Conservation (phyloP, 2,888 invertebrate genomes). For the Tineola bisselliella region DNA sequence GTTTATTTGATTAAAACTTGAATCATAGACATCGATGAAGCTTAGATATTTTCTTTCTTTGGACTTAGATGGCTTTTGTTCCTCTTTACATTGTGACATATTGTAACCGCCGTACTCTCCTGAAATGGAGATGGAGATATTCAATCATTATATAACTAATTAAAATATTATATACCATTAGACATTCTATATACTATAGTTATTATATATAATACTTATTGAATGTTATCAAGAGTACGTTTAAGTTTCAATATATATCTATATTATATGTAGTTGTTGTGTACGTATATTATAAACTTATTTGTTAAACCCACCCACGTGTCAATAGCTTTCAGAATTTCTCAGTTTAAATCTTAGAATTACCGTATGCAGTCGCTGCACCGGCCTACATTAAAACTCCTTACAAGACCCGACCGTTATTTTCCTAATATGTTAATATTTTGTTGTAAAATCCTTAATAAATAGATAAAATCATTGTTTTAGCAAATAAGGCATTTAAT, state of each 20-base stretch:
- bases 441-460: not conserved
- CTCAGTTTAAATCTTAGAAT: not conserved
- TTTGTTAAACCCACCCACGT: not conserved
- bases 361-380: not conserved
- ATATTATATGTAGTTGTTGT: too few species aligned
- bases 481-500: not conserved
- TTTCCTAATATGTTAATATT: not conserved
- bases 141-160: too few species aligned
- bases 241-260: too few species aligned
- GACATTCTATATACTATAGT: too few species aligned
- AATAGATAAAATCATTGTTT: too few species aligned
- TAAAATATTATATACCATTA: too few species aligned
- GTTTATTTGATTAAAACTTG: not conserved
- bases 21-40: not conserved
- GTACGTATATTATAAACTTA: not conserved
- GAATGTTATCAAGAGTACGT: too few species aligned
- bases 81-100: too few species aligned
- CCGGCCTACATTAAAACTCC: not conserved
- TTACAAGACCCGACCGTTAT: not conserved
- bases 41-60: not conserved
- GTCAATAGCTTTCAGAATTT: not conserved
- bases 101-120: too few species aligned
- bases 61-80: too few species aligned
- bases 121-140: too few species aligned
- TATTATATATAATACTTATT: too few species aligned